Base-by-base conservation (phyloP, 2,888 invertebrate species). In the Zonitis immaculata region DNA sequence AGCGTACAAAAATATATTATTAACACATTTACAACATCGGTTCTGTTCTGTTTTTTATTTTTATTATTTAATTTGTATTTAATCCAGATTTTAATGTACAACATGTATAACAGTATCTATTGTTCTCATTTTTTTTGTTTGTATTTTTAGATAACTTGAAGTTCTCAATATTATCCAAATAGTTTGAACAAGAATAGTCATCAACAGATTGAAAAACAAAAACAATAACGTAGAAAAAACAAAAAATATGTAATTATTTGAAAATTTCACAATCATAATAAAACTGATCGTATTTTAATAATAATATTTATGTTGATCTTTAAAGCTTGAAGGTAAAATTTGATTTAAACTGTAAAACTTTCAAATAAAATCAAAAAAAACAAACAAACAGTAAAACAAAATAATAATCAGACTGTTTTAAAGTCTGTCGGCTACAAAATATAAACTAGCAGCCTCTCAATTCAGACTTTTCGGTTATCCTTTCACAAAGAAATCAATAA, bases 1-100 rank as follows among this genome's bases (percentile, higher is more conserved):
- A 73, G 73, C 74, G 73, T 74, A 75, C 74, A 75, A 74, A 75
- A 74, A 75, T 75, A 75, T 75, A 74, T 72, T 72, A 69, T 71
- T 67, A 70, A 73, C 70, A 72, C 69, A 67, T 69, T 70, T 72
- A 73, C 70, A 62, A 64, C 59, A 59, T 64, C n/a, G 28, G 26
- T 27, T 26, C 9, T 44, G 11, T 44, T 59, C 58, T 64, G 65
- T 58, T 56, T 60, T 63, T 58, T 63, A 55, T 60, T 60, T 60
- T 63, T 52, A 61, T 63, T 61, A 63, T 64, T 64, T 62, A 65
- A 68, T n/a, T n/a, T n/a, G n/a, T n/a, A n/a, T n/a, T n/a, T n/a
- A n/a, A n/a, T n/a, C n/a, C n/a, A 50, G 58, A 58, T 61, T 63
- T 18, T 18, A 35, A 8, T 35, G 16, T 57, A 63, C 59, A 66